Conservation (phyloP, 2,888 invertebrate species). For the Hydrotaea diabolus region DNA sequence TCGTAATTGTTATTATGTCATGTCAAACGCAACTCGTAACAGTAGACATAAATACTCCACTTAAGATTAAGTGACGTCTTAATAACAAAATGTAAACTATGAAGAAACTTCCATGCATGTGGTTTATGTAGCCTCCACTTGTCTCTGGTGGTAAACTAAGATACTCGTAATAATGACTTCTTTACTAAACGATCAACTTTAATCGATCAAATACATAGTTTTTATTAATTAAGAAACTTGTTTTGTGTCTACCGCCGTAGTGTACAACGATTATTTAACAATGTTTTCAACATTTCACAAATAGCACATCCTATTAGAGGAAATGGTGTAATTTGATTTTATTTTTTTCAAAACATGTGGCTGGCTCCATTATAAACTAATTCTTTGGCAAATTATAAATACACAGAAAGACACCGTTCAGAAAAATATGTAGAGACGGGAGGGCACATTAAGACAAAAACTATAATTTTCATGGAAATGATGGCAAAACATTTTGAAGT, state of each 20-base stretch:
- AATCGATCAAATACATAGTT: background rate
- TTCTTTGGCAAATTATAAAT: constrained; percentile 13
- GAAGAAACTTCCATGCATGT: too few species aligned
- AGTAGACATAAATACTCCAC: too few species aligned
- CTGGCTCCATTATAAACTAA: background rate
- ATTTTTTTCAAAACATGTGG: constrained; percentile 9
- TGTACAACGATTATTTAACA: background rate
- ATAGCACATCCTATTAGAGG: constrained; percentile 14
- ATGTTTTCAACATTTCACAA: constrained; percentile 4
- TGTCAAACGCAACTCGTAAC: too few species aligned
- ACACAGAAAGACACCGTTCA: background rate
- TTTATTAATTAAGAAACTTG: background rate
- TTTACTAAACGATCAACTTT: background rate
- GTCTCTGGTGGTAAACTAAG: too few species aligned
- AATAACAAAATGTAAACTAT: too few species aligned
- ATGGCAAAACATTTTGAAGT: background rate
- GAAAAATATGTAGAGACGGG: background rate
- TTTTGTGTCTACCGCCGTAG: too few species aligned
- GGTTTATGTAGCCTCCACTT: too few species aligned
- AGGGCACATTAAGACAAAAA: background rate
- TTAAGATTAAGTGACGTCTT: too few species aligned
- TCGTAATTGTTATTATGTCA: too few species aligned
- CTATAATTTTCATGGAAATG: constrained; percentile 25
- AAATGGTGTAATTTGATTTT: constrained; percentile 30
- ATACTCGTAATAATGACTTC: too few species aligned